Percentiles rank a stretch among this genome's conserved stretches.
Conservation (phyloP, 2,113 vertebrate species). For the Piliocolobus tephrosceles region DNA sequence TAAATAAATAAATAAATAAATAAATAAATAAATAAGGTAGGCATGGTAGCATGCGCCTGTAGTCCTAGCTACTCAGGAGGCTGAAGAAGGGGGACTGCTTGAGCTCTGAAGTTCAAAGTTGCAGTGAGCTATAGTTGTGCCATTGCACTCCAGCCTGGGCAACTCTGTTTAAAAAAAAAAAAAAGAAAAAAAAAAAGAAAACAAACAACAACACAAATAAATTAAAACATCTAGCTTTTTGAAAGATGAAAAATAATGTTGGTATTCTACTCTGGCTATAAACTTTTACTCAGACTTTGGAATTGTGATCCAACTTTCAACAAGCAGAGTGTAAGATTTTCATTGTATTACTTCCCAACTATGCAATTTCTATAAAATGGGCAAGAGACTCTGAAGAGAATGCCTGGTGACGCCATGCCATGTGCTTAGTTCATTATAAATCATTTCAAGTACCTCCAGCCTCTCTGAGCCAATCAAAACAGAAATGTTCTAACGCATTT, state of each 20-base stretch:
- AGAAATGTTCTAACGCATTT: slow-evolving; percentile 53
- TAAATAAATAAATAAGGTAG: neutral
- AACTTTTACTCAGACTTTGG: slow-evolving; percentile 35
- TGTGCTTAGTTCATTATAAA: slow-evolving; percentile 54
- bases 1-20: too few species aligned
- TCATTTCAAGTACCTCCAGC: slow-evolving; percentile 54
- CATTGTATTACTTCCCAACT: slow-evolving; percentile 49
- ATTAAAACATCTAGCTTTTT: neutral
- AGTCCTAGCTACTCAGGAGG: neutral
- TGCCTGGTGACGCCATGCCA: slow-evolving; percentile 27
- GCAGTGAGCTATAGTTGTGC: neutral
- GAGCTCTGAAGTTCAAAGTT: neutral
- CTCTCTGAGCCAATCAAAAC: slow-evolving; percentile 68
- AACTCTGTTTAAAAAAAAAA: neutral
- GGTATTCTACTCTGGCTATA: neutral
- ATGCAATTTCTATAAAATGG: slow-evolving; percentile 28
- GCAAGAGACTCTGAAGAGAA: slow-evolving; percentile 54
- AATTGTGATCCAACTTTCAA: slow-evolving; percentile 27
- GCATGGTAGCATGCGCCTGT: neutral
- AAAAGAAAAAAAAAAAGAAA: neutral
- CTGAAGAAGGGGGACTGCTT: neutral
- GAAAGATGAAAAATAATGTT: slow-evolving; percentile 14
- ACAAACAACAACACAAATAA: neutral
- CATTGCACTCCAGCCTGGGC: neutral
- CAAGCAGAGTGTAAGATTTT: slow-evolving; percentile 46